Evolutionary conservation across 2,797 vertebrate genomes (phyloP).

Genomic region (Lycodopsis pacificus): DNA sequence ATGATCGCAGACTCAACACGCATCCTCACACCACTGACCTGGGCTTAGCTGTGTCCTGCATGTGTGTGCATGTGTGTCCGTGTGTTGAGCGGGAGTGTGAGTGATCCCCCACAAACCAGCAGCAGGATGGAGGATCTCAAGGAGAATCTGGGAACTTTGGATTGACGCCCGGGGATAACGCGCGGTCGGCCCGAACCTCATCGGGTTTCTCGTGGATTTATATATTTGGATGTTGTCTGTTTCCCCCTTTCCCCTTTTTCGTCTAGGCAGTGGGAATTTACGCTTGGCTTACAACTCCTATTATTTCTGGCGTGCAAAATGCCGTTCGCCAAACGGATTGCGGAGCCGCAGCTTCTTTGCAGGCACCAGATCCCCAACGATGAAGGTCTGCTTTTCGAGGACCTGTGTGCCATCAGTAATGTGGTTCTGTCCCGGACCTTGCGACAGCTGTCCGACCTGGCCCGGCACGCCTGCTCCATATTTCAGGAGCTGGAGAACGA

Average conservation of each 20-base stretch:
- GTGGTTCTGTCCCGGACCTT: conserved; percentile 94
- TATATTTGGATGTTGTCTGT: conserved; percentile 81
- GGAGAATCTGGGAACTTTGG: conserved; percentile 86
- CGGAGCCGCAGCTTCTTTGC: conserved; percentile 96
- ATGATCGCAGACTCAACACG: conserved; percentile 80
- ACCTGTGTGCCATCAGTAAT: conserved; percentile 94
- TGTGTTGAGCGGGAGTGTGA: conserved; percentile 74
- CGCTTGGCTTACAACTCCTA: conserved; percentile 63
- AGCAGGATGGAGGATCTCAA: conserved; percentile 85
- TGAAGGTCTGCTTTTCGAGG: conserved; percentile 90
- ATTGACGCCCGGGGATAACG: conserved; percentile 84
- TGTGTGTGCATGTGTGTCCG: conserved; percentile 76
- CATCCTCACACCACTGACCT: conserved; percentile 80
- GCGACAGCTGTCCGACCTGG: conserved; percentile 97
- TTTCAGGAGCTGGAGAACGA: conserved; percentile 98
- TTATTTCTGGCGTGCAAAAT: conserved; percentile 84
- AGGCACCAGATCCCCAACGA: conserved; percentile 87
- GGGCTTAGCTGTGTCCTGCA: conserved; percentile 77
- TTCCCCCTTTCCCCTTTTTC: conserved; percentile 66
- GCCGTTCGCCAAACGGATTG: conserved; percentile 97
- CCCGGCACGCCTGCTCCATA: conserved; percentile 94
- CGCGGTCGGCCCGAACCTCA: conserved; percentile 74
- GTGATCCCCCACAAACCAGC: conserved; percentile 78
- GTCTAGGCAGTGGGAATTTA: conserved; percentile 77
- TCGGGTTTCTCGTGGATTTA: conserved; percentile 76